These are phyloP conservation scores for Harpalus rufipes DNA, from an alignment of 2,888 invertebrate species.

Conservation along the genomic window DNA sequence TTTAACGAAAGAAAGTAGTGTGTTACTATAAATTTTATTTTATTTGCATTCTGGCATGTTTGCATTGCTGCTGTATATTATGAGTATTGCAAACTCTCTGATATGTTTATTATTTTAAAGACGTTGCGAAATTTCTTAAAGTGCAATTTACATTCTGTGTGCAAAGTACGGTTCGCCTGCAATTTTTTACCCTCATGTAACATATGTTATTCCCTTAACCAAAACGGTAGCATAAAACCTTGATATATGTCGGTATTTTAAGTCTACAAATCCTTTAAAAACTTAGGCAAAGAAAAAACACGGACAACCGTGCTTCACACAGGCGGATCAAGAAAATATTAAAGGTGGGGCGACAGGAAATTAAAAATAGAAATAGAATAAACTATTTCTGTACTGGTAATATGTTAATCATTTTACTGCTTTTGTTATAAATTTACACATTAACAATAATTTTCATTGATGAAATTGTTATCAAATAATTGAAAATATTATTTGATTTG, in stretches of 20 bases:
- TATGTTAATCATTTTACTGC: too few species aligned
- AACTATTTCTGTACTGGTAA: too few species aligned
- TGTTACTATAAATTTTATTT: background rate
- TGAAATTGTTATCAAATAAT: too few species aligned
- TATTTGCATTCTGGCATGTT: background rate
- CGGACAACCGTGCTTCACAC: constrained; percentile 6
- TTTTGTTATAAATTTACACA: too few species aligned
- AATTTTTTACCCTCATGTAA: constrained; percentile 26
- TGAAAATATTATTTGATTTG: too few species aligned
- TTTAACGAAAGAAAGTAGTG: background rate
- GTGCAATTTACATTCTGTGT: background rate
- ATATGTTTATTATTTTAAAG: constrained; percentile 7
- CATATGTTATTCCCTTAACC: constrained; percentile 23
- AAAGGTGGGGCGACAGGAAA: too few species aligned
- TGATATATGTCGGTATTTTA: constrained; percentile 46
- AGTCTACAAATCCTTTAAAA: constrained; percentile 51
- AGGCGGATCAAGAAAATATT: too few species aligned
- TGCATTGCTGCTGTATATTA: background rate
- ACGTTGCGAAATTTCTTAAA: background rate
- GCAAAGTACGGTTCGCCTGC: background rate
- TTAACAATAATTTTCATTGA: too few species aligned
- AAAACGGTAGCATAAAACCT: constrained; percentile 44
- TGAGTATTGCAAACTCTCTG: background rate
- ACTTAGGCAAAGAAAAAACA: constrained; percentile 34
- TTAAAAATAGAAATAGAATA: too few species aligned